Conservation (phyloP, 2,113 vertebrate species). For the Zingel zingel region DNA sequence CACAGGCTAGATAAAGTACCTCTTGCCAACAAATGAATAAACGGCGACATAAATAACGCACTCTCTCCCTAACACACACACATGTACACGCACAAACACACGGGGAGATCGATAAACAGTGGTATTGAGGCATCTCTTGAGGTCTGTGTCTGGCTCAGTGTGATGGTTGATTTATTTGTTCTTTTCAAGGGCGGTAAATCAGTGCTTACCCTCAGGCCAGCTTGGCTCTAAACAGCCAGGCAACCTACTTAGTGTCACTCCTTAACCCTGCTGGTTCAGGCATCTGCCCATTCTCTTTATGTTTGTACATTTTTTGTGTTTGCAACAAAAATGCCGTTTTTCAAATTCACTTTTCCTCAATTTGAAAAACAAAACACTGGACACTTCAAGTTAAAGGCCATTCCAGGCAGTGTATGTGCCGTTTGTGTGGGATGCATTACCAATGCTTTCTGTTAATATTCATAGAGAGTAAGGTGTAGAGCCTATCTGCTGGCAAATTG, state of each 20-base stretch:
- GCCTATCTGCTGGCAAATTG: conserved; percentile 71
- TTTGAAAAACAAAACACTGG: conserved; percentile 24
- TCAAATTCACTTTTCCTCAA: conserved; percentile 36
- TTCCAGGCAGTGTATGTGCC: neutral
- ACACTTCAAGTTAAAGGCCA: conserved; percentile 26
- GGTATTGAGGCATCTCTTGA: conserved; percentile 82
- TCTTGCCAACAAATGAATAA: conserved; percentile 77
- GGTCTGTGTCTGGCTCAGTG: conserved; percentile 79
- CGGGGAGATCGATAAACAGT: conserved; percentile 77
- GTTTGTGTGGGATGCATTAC: conserved; percentile 39
- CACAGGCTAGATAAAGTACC: conserved; percentile 75
- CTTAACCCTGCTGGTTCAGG: conserved; percentile 38
- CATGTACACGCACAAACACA: conserved; percentile 10
- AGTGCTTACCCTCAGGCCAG: conserved; percentile 72
- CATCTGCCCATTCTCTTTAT: conserved; percentile 32
- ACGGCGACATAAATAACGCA: conserved; percentile 70
- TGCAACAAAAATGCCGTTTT: conserved; percentile 11
- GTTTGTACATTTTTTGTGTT: conserved; percentile 36
- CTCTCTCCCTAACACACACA: conserved; percentile 3
- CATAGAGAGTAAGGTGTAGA: conserved; percentile 51
- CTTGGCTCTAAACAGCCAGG: conserved; percentile 55
- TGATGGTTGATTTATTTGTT: conserved; percentile 83
- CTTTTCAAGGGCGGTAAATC: conserved; percentile 75
- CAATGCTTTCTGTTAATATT: conserved; percentile 53
- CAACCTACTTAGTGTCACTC: conserved; percentile 72